Conservation (phyloP, 2,888 invertebrate genomes). For the Bellardia bayeri region DNA sequence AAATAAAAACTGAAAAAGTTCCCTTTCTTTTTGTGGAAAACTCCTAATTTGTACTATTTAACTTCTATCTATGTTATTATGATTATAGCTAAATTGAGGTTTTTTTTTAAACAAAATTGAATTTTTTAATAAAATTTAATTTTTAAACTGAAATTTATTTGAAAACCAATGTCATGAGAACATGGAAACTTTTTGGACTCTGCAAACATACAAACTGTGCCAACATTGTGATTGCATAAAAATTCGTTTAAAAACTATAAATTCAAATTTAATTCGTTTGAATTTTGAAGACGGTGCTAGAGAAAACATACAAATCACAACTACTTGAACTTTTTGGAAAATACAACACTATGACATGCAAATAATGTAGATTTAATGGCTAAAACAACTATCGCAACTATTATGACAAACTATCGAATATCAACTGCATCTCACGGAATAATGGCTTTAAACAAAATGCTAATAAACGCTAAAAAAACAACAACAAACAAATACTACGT, state of each 20-base stretch:
- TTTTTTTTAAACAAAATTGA: constrained; percentile 46
- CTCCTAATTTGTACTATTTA: neutral
- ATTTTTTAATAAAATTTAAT: constrained; percentile 74
- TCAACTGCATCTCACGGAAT: neutral
- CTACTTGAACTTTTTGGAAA: neutral
- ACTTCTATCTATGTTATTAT: neutral
- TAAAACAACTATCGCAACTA: neutral
- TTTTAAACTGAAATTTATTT: constrained; percentile 78
- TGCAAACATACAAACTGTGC: neutral
- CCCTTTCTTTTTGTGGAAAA: neutral
- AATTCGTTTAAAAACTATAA: neutral
- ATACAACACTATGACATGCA: constrained; percentile 31
- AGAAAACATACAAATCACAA: neutral
- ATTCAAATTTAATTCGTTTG: neutral
- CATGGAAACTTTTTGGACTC: constrained; percentile 47
- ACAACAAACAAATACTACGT: neutral
- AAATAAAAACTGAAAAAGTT: constrained; percentile 17
- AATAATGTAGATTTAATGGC: constrained; percentile 9
- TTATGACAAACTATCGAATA: neutral
- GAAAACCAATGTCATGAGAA: constrained; percentile 51
- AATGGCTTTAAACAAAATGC: neutral
- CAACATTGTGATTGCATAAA: neutral
- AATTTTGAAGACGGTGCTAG: neutral
- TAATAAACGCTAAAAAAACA: neutral
- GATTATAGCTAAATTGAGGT: neutral